These are phyloP conservation scores for Micropterix aruncella DNA, from an alignment of 2,888 invertebrate genomes.

Conservation along the genomic window DNA sequence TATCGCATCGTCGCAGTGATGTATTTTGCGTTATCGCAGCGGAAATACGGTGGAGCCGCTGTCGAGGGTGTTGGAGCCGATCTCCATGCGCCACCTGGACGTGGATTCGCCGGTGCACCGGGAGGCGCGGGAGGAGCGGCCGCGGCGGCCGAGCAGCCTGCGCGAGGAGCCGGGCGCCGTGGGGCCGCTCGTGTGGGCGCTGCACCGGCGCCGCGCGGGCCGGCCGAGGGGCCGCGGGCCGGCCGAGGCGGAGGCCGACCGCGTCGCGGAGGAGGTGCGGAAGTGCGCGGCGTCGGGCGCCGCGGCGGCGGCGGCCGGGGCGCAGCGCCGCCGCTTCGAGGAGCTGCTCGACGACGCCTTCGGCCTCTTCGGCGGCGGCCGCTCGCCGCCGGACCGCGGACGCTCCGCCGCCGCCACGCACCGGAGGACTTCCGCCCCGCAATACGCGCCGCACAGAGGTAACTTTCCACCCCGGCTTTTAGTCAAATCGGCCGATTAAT, in stretches of 20 bases:
- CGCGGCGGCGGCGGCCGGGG: not conserved
- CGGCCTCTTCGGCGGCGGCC: conserved; percentile 55
- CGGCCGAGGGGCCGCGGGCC: conserved; percentile 16
- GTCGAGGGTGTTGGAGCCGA: conserved; percentile 64
- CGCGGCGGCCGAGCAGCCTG: conserved; percentile 52
- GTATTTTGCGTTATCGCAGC: too few species aligned
- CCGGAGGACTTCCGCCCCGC: conserved; percentile 14
- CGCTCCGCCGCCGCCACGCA: conserved; percentile 22
- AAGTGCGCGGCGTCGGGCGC: conserved; percentile 8
- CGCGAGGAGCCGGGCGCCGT: conserved; percentile 72
- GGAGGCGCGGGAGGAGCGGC: conserved; percentile 19
- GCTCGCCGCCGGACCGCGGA: conserved; percentile 33
- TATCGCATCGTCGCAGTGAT: too few species aligned
- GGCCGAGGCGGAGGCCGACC: not conserved
- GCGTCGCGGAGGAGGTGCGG: conserved; percentile 10
- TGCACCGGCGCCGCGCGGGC: conserved; percentile 51
- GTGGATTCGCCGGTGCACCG: conserved; percentile 28
- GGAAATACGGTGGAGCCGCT: conserved; percentile 64
- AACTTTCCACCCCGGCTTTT: conserved; percentile 11
- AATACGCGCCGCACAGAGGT: conserved; percentile 2
- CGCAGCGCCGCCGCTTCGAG: conserved; percentile 50
- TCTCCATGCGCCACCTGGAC: conserved; percentile 59
- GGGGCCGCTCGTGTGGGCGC: conserved; percentile 73
- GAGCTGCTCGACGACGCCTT: conserved; percentile 69
- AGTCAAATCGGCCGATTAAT: too few species aligned